Conservation (phyloP, 1,140 invertebrate genomes). For the Leguminivora glycinivorella region DNA sequence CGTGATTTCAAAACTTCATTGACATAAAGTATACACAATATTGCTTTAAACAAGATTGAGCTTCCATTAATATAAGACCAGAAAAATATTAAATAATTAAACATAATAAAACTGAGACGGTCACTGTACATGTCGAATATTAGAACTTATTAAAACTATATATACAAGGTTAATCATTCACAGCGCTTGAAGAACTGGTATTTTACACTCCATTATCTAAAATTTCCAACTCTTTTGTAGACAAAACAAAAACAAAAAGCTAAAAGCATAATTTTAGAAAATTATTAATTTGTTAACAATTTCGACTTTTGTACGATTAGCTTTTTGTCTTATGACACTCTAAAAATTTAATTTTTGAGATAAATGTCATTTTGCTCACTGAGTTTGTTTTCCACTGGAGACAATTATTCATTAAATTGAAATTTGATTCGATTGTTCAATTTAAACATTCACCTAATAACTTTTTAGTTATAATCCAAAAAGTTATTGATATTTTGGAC, state of each 20-base stretch:
- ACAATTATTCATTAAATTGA: no score
- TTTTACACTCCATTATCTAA: constrained; percentile 43
- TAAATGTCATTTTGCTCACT: background rate
- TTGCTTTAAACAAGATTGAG: constrained; percentile 42
- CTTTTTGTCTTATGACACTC: no score
- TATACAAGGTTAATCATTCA: constrained; percentile 52
- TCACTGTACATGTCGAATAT: constrained; percentile 37
- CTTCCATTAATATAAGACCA: constrained; percentile 28
- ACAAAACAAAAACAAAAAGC: no score
- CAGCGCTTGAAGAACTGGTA: constrained; percentile 59
- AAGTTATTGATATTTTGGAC: no score
- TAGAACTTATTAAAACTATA: constrained; percentile 33
- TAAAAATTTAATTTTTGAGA: background rate
- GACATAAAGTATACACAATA: constrained; percentile 43
- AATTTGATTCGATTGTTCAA: no score
- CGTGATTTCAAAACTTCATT: constrained; percentile 47
- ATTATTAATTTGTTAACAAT: constrained; percentile 2
- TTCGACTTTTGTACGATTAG: background rate
- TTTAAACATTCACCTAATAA: no score
- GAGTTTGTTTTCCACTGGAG: background rate
- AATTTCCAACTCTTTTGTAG: background rate
- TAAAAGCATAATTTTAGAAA: no score
- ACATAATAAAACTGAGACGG: constrained; percentile 30
- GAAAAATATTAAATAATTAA: constrained; percentile 9
- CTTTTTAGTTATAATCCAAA: no score